Evolutionary conservation across 2,888 invertebrate genomes (phyloP).

Genomic region (Rhopalosiphum nymphaeae): DNA sequence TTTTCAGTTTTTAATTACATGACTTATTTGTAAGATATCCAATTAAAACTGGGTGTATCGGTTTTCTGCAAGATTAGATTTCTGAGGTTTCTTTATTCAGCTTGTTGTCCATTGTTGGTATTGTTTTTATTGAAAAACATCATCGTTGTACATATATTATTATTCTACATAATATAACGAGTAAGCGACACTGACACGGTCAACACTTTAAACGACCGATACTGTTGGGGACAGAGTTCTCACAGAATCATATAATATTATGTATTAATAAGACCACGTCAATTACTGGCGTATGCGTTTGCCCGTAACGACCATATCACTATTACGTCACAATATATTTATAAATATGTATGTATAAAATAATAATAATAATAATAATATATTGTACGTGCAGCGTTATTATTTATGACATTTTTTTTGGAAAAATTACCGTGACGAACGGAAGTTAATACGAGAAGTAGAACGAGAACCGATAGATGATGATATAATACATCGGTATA

Average conservation of each 20-base stretch:
- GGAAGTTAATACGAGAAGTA: slow-evolving; percentile 19
- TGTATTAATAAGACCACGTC: slow-evolving; percentile 12
- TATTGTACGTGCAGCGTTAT: not conserved
- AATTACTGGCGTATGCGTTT: not conserved
- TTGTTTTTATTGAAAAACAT: slow-evolving; percentile 21
- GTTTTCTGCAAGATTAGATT: slow-evolving; percentile 8
- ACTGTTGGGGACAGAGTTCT: not conserved
- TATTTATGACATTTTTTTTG: not conserved
- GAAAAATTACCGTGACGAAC: slow-evolving; percentile 48
- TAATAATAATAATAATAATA: not conserved
- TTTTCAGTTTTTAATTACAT: slow-evolving; percentile 1
- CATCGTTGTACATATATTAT: not conserved
- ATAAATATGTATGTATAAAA: slow-evolving; percentile 19
- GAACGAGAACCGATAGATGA: slow-evolving; percentile 32
- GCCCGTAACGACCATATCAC: slow-evolving; percentile 29
- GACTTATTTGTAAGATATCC: not conserved
- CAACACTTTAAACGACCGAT: slow-evolving; percentile 3
- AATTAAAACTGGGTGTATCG: slow-evolving; percentile 33
- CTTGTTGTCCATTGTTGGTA: not conserved
- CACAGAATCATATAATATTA: not conserved
- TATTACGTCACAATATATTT: slow-evolving; percentile 44
- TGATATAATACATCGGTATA: not conserved
- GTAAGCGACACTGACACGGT: not conserved
- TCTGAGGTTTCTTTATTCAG: not conserved
- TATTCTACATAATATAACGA: not conserved